A percentile compares a stretch with the other conserved stretches of the same genome.
Conservation (phyloP, 2,888 invertebrate species). For the Leptarthrus brevirostris region DNA sequence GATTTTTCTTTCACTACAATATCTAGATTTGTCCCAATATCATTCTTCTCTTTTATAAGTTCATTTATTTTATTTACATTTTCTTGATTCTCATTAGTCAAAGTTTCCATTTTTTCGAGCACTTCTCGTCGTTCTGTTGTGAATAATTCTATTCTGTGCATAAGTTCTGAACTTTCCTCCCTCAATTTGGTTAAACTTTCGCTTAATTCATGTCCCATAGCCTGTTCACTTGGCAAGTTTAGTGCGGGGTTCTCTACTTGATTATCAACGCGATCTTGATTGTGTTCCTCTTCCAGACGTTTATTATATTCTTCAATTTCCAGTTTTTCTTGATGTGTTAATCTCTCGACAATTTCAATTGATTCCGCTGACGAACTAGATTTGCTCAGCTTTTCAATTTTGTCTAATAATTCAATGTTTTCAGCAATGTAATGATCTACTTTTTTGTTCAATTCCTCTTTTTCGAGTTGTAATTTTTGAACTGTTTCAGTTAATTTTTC, state of each 20-base stretch:
- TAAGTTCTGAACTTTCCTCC: constrained; percentile 75
- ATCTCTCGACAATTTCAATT: constrained; percentile 78
- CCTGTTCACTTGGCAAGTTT: constrained; percentile 4
- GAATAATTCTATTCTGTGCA: constrained; percentile 76
- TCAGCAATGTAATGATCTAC: constrained; percentile 76
- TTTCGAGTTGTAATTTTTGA: constrained; percentile 72
- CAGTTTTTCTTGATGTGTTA: constrained; percentile 77
- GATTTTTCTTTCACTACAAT: constrained; percentile 68
- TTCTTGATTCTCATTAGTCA: constrained; percentile 73
- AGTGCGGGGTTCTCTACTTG: constrained; percentile 18
- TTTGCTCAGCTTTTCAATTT: constrained; percentile 76
- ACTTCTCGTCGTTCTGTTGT: constrained; percentile 77
- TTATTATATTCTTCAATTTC: constrained; percentile 78
- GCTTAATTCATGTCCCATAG: constrained; percentile 67
- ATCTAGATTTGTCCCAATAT: constrained; percentile 65
- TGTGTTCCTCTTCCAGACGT: constrained; percentile 59
- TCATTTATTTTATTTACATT: constrained; percentile 69
- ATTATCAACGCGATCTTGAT: constrained; percentile 49
- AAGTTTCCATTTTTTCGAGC: constrained; percentile 75
- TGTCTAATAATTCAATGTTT: constrained; percentile 79
- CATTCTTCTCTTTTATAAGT: constrained; percentile 12
- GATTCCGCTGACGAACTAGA: constrained; percentile 82
- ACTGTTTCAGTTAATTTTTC: constrained; percentile 70
- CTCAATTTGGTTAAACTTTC: constrained; percentile 72
- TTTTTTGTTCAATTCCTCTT: constrained; percentile 72